Evolutionary conservation across 2,113 vertebrate species (phyloP), one percentile per base, ranked within the genome.

Genomic region (Cromileptes altivelis): DNA sequence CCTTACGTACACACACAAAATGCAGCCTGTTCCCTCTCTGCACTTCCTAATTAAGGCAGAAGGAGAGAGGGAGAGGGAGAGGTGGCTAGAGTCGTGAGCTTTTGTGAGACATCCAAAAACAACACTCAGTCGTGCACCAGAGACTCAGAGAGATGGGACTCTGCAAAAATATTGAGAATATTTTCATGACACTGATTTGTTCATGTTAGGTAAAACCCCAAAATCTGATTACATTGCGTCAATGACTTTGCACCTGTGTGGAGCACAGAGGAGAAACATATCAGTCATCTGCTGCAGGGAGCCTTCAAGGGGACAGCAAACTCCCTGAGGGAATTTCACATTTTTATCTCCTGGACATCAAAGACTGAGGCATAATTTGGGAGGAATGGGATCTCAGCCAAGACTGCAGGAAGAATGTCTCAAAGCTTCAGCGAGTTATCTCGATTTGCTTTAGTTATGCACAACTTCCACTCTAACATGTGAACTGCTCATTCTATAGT

Each of bases 41-140:
- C 45, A 88, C 62, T 92, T 91, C 93, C 90, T 89, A 93, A 93
- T 93, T 94, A 93, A 93, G 92, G 90, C 93, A 93, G n/a, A 12
- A 7, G 23, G 69, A 57, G 65, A 33, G 19, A 61, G 40, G 55
- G 40, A 30, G 18, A 18, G 42, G 15, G 7, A 56, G 55, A 69
- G 53, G 70, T 71, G 65, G 73, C 72, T 65, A 68, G 21, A 52
- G 70, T 53, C 14, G 50, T 42, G 9, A 73, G 42, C 70, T 30
- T 77, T 85, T 86, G 73, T 49, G 77, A 70, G 86, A 71, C 53
- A 30, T 84, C 89, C 86, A 91, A 91, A 88, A 88, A 75, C 60
- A 87, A 75, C 49, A 8, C 47, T 25, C 33, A 58, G 18, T 62
- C 15, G 40, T 23, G 33, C 6, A 12, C 55, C 56, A 76, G 30